A percentile compares a stretch with the other conserved stretches of the same genome.
Evolutionary conservation across 2,797 vertebrate genomes (phyloP).

Genomic region (Peromyscus aztecus): DNA sequence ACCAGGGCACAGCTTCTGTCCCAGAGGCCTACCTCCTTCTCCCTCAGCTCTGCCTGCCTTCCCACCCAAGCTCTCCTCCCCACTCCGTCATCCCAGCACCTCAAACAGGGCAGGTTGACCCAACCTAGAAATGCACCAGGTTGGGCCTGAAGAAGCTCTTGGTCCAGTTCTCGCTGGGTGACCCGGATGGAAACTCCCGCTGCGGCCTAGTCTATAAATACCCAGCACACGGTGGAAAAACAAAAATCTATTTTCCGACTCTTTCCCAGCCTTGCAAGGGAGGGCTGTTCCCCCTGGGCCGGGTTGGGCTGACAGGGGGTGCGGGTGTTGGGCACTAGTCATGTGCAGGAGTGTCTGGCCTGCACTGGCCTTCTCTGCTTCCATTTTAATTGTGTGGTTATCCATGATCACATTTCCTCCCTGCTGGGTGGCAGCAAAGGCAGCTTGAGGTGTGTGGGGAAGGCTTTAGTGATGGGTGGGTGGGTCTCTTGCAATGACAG

Average conservation of each 20-base stretch:
- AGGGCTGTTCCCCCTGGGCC: constrained; percentile 74
- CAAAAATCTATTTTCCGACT: constrained; percentile 84
- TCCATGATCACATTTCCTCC: neutral
- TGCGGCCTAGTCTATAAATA: constrained; percentile 84
- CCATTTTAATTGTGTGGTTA: neutral
- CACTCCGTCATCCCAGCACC: neutral
- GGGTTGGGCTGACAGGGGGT: constrained; percentile 5
- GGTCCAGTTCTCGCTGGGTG: constrained; percentile 83
- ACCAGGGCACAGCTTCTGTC: neutral
- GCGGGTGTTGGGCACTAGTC: neutral
- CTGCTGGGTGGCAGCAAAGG: neutral
- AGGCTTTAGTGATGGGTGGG: neutral
- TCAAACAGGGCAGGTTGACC: constrained; percentile 56
- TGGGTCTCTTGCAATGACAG: neutral
- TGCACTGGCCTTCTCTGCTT: neutral
- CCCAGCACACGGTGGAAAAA: constrained; percentile 80
- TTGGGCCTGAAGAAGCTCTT: constrained; percentile 73
- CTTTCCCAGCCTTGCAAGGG: constrained; percentile 75
- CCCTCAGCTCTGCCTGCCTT: neutral
- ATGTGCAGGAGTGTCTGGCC: neutral
- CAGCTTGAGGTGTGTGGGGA: neutral
- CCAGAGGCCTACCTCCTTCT: neutral
- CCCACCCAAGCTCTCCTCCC: neutral
- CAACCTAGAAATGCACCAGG: constrained; percentile 82
- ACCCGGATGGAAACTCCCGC: constrained; percentile 86